Evolutionary conservation across 2,888 invertebrate genomes (phyloP).

Genomic region (Syritta pipiens): DNA sequence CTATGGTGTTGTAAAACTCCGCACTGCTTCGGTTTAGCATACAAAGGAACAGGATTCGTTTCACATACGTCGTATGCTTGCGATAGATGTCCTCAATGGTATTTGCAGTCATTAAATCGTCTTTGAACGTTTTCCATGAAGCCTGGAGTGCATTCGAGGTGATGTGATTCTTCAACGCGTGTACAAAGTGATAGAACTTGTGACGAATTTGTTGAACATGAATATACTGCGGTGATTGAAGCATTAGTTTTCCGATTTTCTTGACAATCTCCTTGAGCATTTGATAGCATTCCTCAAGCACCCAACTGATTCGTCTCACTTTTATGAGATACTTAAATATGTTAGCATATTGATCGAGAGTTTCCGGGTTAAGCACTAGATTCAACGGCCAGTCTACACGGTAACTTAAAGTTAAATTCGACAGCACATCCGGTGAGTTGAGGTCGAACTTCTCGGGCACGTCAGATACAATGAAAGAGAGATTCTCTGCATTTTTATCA

Average conservation of each 20-base stretch:
- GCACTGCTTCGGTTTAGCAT: slow-evolving; percentile 86
- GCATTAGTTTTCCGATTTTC: slow-evolving; percentile 80
- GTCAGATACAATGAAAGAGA: slow-evolving; percentile 83
- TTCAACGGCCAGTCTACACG: slow-evolving; percentile 88
- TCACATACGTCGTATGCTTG: slow-evolving; percentile 87
- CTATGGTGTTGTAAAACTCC: slow-evolving; percentile 85
- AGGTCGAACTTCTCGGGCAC: slow-evolving; percentile 84
- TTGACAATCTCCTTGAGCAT: slow-evolving; percentile 83
- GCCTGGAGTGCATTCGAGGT: slow-evolving; percentile 87
- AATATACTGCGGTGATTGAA: slow-evolving; percentile 85
- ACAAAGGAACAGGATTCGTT: slow-evolving; percentile 87
- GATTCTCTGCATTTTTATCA: slow-evolving; percentile 82
- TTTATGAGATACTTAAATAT: slow-evolving; percentile 89
- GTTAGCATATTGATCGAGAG: slow-evolving; percentile 85
- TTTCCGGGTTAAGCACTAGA: slow-evolving; percentile 86
- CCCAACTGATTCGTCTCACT: slow-evolving; percentile 87
- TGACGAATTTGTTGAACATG: slow-evolving; percentile 86
- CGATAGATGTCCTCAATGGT: slow-evolving; percentile 87
- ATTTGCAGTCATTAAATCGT: slow-evolving; percentile 83
- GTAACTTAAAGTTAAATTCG: slow-evolving; percentile 85
- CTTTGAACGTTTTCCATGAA: slow-evolving; percentile 87
- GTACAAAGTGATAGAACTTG: slow-evolving; percentile 87
- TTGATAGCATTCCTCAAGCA: slow-evolving; percentile 85
- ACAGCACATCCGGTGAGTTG: slow-evolving; percentile 84
- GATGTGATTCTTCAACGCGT: slow-evolving; percentile 88